Base-by-base conservation (phyloP, 2,888 invertebrate species). In the Orthosia gracilis region DNA sequence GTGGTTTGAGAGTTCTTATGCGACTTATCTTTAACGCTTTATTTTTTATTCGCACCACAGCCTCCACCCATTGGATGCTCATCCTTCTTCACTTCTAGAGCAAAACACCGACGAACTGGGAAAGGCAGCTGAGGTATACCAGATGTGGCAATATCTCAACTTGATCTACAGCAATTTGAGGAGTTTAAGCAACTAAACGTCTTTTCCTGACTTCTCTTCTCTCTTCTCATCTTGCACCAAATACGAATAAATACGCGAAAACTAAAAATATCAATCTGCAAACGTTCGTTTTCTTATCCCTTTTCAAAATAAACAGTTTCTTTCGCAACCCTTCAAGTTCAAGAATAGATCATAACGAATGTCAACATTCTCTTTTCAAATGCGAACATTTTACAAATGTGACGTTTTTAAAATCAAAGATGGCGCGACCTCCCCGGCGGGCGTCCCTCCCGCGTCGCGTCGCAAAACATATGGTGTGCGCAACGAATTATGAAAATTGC, bases 401-500 rank as follows among this genome's bases (percentile, higher is more conserved):
- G 40, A 52, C 50, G 57, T 74, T 79, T 75, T 71, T 55, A 73
- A 80, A 84, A 82, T 84, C 75, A 70, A 82, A 84, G 57, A 86
- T 83, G 84, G 73, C 80, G 68, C 31, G 85, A 87, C 87, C 87
- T 83, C 87, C 85, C 80, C 73, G 61, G 63, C 57, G 9, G 18
- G 0, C 4, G 15, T 67, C 80, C 66, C 87, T 86, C 86, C 86
- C 85, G 87, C 86, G 63, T 68, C 58, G 84, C 11, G 17, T 40
- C n/a, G 76, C 13, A 4, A 50, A 67, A 65, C 86, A 87, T 73
- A 84, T 86, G 86, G 81, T 57, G 77, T 66, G 75, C 82, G 75
- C 87, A 79, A 21, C 82, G 85, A 86, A 85, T 83, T 87, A 84
- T 87, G 65, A 87, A 86, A 86, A 80, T 87, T 73, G 84, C 87